Conservation (phyloP, 2,113 vertebrate species). For the Macroglossus sobrinus region DNA sequence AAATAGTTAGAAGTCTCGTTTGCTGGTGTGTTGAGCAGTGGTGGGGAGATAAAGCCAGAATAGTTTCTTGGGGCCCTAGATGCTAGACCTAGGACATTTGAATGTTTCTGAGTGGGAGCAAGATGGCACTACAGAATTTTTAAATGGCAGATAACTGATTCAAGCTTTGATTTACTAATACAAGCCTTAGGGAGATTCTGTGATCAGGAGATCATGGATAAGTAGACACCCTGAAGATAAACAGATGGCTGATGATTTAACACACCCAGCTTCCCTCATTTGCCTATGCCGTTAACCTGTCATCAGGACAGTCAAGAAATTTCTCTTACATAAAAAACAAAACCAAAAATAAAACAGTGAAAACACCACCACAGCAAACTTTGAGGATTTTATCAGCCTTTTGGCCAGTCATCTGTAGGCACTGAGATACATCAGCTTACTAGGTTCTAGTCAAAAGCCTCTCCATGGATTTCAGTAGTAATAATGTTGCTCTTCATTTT, state of each 20-base stretch:
- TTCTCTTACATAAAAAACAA: neutral
- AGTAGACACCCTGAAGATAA: neutral
- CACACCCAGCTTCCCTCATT: neutral
- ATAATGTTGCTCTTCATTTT: constrained; percentile 29
- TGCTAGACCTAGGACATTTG: neutral
- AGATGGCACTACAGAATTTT: constrained; percentile 26
- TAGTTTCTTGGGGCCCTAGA: neutral
- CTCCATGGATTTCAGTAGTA: neutral
- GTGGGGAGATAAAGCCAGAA: neutral
- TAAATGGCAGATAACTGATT: neutral
- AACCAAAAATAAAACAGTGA: neutral
- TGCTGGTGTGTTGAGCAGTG: constrained; percentile 9
- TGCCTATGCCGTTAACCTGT: constrained; percentile 15
- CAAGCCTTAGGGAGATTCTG: neutral
- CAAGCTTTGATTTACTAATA: neutral
- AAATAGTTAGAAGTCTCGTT: neutral
- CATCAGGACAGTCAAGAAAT: neutral
- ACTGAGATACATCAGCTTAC: neutral
- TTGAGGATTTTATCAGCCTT: neutral
- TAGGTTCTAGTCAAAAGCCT: constrained; percentile 16
- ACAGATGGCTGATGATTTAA: constrained; percentile 9
- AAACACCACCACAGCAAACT: neutral
- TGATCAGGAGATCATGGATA: neutral
- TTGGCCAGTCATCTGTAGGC: neutral
- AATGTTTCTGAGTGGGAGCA: neutral